A percentile compares a stretch with the other conserved stretches of the same genome.
Conservation (phyloP, 1,140 invertebrate genomes). For the Holotrichia oblita region DNA sequence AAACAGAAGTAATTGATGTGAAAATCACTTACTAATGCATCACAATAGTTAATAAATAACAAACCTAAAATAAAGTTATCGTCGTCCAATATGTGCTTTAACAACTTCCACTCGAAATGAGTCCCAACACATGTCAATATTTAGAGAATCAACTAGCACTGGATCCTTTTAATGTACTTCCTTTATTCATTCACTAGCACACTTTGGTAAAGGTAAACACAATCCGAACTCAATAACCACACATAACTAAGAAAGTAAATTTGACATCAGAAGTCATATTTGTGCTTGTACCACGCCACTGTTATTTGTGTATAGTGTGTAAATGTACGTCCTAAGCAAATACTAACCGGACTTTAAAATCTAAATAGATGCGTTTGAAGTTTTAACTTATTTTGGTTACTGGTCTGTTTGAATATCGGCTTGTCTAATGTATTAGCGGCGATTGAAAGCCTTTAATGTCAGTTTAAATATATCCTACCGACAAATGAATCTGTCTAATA, state of each 20-base stretch:
- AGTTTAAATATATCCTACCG: background rate
- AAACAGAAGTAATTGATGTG: too few species aligned
- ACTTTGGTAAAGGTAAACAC: background rate
- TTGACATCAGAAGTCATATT: slow-evolving; percentile 1
- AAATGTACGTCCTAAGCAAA: background rate
- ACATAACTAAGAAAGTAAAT: slow-evolving; percentile 23
- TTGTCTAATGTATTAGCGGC: background rate
- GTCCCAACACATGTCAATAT: background rate
- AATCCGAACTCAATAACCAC: background rate
- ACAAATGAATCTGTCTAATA: background rate
- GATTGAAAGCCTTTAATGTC: too few species aligned
- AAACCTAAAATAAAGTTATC: background rate
- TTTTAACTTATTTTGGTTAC: too few species aligned
- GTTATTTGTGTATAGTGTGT: background rate
- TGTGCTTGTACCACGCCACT: background rate
- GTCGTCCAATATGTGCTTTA: background rate
- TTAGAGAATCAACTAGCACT: background rate
- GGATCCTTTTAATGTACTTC: slow-evolving; percentile 3
- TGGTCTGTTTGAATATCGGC: background rate
- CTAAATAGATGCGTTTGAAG: too few species aligned
- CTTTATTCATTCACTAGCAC: background rate
- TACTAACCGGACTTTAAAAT: background rate
- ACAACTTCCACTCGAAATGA: background rate
- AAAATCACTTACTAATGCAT: too few species aligned
- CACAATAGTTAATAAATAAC: too few species aligned